Base-by-base conservation (phyloP, 2,797 vertebrate species). In the Coranthus polyacanthus region DNA sequence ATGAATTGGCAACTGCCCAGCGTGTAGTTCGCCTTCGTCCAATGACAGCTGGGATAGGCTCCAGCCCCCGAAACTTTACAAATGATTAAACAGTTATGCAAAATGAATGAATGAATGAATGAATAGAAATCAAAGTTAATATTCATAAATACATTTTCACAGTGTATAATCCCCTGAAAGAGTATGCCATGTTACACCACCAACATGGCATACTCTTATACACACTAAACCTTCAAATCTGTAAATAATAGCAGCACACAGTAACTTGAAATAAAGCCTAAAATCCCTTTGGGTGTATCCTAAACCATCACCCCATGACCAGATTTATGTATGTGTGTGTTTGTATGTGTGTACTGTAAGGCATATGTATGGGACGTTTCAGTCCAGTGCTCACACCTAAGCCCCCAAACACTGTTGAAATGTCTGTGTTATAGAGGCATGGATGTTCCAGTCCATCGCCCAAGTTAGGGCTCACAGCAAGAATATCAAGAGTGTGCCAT, bases 391-490 rank as follows among this genome's bases (percentile, higher is more conserved):
- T 53, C 57, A 57, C 42, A 67, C 34, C 52, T 2, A 59, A 67
- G 17, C 42, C 17, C 52, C 46, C 22, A 37, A 73, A 50, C 47
- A 61, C 37, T 12, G 52, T 41, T 24, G 51, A 61, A 41, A 45
- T 46, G 59, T 67, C 57, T 71, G 61, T 58, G 43, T 74, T 52
- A 81, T 18, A 24, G 70, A 82, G 75, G 70, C 71, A 59, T 57
- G 59, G 81, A 56, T 3, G 74, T 83, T 85, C 66, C 68, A 57
- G 75, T 83, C 68, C 68, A 55, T 64, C 34, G 58, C 61, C 34
- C 59, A 39, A 51, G 70, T 67, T 67, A 36, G 54, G 54, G 29
- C 43, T 81, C 68, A 59, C 43, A 39, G 67, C 74, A 62, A 70
- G 60, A 81, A 81, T 32, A 72, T 74, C 41, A 52, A 53, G 66